These are phyloP conservation scores for Apostichopus leukothele DNA, from an alignment of 53 echinoderm and acorn worm genomes.

Conservation along the genomic window DNA sequence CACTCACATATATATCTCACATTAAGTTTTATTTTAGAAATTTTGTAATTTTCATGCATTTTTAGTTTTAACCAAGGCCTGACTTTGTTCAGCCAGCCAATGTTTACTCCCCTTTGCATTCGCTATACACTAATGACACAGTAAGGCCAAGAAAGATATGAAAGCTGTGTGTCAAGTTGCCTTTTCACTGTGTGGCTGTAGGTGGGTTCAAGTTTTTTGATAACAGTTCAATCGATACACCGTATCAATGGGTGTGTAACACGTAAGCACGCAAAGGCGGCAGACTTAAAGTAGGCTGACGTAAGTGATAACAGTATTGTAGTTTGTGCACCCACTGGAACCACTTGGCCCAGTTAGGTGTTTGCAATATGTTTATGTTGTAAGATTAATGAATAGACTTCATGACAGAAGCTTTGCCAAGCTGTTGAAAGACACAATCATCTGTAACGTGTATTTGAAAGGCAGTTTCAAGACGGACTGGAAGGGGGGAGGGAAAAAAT, in stretches of 20 bases:
- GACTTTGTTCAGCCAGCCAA: no score
- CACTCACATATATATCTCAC: no score
- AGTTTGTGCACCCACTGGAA: slow-evolving; percentile 35
- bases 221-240: neutral
- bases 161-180: no score
- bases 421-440: neutral
- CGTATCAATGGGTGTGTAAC: neutral
- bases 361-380: slow-evolving; percentile 3
- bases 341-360: slow-evolving; percentile 42
- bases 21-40: no score
- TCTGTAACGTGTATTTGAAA: neutral
- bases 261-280: no score
- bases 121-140: no score
- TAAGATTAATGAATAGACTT: neutral
- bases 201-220: no score
- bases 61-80: no score
- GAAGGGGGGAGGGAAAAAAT: neutral
- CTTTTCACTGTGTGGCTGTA: no score
- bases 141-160: no score
- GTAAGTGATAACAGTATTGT: neutral
- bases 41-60: no score
- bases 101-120: no score
- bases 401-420: neutral
- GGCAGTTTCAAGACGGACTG: neutral
- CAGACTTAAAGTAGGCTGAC: neutral